A percentile compares a stretch with the other conserved stretches of the same genome.
These are phyloP conservation scores for Magallana gigas DNA, from an alignment of 1,140 invertebrate genomes.

Conservation along the genomic window DNA sequence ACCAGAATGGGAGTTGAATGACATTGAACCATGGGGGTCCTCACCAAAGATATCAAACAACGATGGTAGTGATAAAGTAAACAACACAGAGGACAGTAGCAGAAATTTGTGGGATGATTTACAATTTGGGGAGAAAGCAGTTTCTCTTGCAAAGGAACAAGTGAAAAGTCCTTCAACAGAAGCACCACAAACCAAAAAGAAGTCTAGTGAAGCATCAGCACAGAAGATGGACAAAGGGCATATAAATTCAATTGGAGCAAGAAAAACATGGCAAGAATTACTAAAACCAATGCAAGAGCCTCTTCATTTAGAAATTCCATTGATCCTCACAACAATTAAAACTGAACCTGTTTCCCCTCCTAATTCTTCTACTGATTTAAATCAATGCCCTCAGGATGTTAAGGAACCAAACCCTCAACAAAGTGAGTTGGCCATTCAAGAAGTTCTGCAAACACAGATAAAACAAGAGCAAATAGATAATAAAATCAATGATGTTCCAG, in stretches of 20 bases:
- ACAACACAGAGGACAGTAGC: background rate
- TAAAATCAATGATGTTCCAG: background rate
- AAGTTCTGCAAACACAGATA: background rate
- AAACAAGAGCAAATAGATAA: background rate
- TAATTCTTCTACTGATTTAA: background rate
- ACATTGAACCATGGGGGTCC: background rate
- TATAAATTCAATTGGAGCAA: background rate
- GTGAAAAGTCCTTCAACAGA: background rate
- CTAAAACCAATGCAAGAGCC: background rate
- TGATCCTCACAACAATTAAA: background rate
- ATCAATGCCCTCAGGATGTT: background rate
- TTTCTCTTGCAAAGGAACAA: background rate
- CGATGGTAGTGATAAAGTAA: background rate
- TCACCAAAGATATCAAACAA: background rate
- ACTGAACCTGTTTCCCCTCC: slow-evolving; percentile 10
- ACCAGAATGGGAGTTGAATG: background rate
- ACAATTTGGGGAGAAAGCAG: background rate
- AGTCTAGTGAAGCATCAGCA: background rate
- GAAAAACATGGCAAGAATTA: background rate
- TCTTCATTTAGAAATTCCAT: background rate
- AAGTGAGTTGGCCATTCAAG: background rate
- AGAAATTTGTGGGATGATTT: background rate
- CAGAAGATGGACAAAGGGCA: background rate
- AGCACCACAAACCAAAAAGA: background rate
- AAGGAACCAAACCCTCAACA: background rate